Evolutionary conservation across 2,888 invertebrate species (phyloP), one percentile per base, ranked within the genome.

Genomic region (Cosmia trapezina): DNA sequence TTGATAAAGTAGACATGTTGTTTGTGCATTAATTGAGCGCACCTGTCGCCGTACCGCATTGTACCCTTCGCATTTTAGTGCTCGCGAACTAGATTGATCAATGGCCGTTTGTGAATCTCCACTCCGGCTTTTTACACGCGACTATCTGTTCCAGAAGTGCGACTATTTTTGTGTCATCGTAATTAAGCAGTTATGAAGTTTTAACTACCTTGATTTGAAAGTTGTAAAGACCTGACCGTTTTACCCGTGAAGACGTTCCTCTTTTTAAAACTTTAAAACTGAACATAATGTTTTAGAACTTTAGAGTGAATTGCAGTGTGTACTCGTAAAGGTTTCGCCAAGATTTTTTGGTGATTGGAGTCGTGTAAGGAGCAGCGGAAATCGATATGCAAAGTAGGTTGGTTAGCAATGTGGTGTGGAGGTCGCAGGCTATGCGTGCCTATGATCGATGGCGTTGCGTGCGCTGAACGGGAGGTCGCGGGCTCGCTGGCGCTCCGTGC

Each of bases 391-490:
- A 89, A 93, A 93, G 89, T 89, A 89, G 90, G 91, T 91, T 90
- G 87, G 88, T 84, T 86, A 86, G 89, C 85, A 87, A 87, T 89
- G 88, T 90, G 89, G 88, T 91, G 90, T 90, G 88, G 92, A 90
- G 90, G 91, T 91, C 90, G 90, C 88, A 83, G 77, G 83, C 83
- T 83, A 91, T 93, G 94, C 94, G 94, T 95, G 94, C 86, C 89
- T 89, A 89, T 93, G 93, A 93, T 93, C 92, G 93, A 93, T 94
- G 93, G 88, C 90, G 85, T 93, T 91, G 94, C 94, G 94, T 94
- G 86, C 83, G 85, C 87, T 89, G 81, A 78, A 86, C 86, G 88
- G 89, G 90, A 90, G 91, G 90, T 89, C 90, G 91, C 87, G 88
- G 85, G 84, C 77, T 77, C 83, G 81, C 84, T 79, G 80, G 78